Conservation (phyloP, 2,888 invertebrate species). For the Deilephila porcellus region DNA sequence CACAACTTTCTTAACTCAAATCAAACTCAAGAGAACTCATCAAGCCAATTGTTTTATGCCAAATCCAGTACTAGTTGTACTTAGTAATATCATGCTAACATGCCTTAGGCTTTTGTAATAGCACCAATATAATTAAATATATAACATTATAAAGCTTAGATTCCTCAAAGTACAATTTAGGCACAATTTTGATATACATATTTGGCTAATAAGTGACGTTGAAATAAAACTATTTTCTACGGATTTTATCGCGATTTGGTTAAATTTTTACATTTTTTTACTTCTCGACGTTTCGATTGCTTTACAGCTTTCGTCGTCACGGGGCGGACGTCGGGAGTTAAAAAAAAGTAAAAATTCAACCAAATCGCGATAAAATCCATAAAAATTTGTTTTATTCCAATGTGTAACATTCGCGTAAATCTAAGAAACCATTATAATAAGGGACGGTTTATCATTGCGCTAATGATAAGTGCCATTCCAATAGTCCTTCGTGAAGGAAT, state of each 20-base stretch:
- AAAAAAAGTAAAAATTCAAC: no score
- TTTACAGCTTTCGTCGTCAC: no score
- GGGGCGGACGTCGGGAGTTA: no score
- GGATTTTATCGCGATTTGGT: no score
- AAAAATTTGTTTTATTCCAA: no score
- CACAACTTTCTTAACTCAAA: slow-evolving; percentile 38
- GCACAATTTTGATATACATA: slow-evolving; percentile 32
- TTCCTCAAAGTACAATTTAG: slow-evolving; percentile 28
- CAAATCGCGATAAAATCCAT: no score
- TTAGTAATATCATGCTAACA: slow-evolving; percentile 40
- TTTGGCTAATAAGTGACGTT: neutral
- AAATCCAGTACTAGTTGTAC: slow-evolving; percentile 47
- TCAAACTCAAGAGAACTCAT: slow-evolving; percentile 47
- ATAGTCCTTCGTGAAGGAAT: slow-evolving; percentile 46
- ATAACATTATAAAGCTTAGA: slow-evolving; percentile 41
- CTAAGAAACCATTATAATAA: neutral
- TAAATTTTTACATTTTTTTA: no score
- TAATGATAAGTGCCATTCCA: slow-evolving; percentile 10
- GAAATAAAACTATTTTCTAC: no score
- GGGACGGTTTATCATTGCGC: slow-evolving; percentile 13
- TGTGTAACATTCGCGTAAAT: no score
- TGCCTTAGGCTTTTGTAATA: slow-evolving; percentile 38
- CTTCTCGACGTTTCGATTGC: no score
- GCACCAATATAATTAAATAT: slow-evolving; percentile 30
- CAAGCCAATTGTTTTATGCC: slow-evolving; percentile 48